phyloP scores from a whole-genome alignment of 2,797 vertebrate genomes.

The Orientallactaga sibirica region DNA sequence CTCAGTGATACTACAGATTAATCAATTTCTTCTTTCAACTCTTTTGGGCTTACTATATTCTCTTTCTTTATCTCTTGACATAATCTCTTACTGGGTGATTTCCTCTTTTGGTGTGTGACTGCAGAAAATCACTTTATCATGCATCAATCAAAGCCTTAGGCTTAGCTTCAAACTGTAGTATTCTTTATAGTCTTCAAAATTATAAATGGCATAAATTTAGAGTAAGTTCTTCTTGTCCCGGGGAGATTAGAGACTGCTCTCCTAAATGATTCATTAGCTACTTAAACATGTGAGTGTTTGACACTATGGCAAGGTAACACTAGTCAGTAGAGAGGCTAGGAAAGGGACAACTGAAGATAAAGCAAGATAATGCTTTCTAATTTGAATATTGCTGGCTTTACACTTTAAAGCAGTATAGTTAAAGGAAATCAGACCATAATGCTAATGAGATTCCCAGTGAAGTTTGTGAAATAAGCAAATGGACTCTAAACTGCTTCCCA shows the following conservation, averaged over 20 bases:
- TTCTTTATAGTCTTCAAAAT: neutral
- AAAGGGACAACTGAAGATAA: neutral
- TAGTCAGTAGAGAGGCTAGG: neutral
- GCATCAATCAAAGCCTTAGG: neutral
- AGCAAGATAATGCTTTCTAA: neutral
- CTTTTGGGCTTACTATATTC: neutral
- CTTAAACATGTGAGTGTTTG: neutral
- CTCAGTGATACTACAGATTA: neutral
- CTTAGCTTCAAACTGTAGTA: neutral
- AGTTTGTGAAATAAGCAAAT: slow-evolving; percentile 15
- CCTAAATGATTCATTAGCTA: neutral
- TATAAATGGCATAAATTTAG: neutral
- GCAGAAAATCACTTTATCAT: neutral
- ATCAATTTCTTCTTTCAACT: neutral
- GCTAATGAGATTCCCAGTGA: neutral
- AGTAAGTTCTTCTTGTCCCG: neutral
- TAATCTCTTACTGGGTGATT: neutral
- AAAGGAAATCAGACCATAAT: neutral
- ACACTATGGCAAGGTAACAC: neutral
- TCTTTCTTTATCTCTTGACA: neutral
- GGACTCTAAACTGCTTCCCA: neutral
- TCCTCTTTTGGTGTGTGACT: neutral
- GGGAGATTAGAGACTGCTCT: neutral
- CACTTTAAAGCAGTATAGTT: neutral
- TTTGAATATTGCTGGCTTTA: neutral